A percentile compares a stretch with the other conserved stretches of the same genome.
phyloP scores from a whole-genome alignment of 1,140 invertebrate genomes.

The Drosophila tani region DNA sequence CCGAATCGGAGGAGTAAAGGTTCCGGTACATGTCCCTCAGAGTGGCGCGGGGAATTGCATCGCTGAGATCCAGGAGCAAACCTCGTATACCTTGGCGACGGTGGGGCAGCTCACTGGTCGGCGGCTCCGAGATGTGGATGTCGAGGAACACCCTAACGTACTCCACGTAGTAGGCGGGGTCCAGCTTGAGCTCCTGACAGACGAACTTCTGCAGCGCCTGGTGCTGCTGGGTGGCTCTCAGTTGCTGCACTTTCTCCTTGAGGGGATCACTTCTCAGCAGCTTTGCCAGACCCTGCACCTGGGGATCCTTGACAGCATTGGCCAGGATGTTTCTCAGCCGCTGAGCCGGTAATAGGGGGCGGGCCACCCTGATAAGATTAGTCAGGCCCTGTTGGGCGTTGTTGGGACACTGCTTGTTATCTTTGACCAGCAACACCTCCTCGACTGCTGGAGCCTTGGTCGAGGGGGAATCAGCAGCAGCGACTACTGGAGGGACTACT shows the following conservation, averaged over 20 bases:
- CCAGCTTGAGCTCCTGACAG: constrained; percentile 50
- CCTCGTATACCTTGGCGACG: constrained; percentile 61
- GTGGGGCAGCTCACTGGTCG: constrained; percentile 44
- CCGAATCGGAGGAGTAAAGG: constrained; percentile 38
- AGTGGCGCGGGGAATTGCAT: constrained; percentile 47
- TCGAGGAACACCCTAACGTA: constrained; percentile 49
- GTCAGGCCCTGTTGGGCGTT: constrained; percentile 41
- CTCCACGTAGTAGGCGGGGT: constrained; percentile 50
- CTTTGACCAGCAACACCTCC: not conserved
- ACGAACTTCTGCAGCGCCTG: constrained; percentile 43
- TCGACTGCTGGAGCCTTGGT: not conserved
- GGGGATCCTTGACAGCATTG: constrained; percentile 55
- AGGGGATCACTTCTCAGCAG: constrained; percentile 48
- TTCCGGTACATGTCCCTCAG: constrained; percentile 51
- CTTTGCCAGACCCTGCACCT: constrained; percentile 34
- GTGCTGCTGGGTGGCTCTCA: constrained; percentile 46
- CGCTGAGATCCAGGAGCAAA: constrained; percentile 53
- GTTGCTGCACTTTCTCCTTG: constrained; percentile 14
- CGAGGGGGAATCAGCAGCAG: not conserved
- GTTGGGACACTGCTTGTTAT: constrained; percentile 43
- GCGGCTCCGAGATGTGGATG: constrained; percentile 21
- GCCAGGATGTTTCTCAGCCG: constrained; percentile 56
- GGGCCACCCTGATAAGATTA: constrained; percentile 53
- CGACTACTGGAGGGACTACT: no score
- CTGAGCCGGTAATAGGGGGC: constrained; percentile 38